phyloP scores from a whole-genome alignment of 2,113 vertebrate genomes.

The Pangasianodon hypophthalmus region DNA sequence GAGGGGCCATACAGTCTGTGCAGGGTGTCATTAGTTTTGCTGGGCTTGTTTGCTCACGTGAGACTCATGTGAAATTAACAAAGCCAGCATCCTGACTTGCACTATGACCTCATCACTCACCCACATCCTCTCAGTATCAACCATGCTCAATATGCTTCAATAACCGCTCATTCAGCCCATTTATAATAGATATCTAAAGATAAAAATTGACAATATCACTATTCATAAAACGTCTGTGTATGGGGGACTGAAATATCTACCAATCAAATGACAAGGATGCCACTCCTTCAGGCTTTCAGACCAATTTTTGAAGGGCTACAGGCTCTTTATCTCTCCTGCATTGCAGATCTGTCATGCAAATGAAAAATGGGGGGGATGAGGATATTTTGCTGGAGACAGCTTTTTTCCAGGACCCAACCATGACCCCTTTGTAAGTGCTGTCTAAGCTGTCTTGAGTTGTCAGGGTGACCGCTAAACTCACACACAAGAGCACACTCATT shows the following conservation, averaged over 20 bases:
- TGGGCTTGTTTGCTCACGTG: conserved; percentile 34
- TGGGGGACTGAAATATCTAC: not conserved
- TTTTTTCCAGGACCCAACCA: conserved; percentile 42
- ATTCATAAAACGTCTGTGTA: not conserved
- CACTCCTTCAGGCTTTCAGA: conserved; percentile 35
- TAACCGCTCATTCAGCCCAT: not conserved
- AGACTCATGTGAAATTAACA: conserved; percentile 39
- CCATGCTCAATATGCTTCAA: not conserved
- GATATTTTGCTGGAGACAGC: conserved; percentile 52
- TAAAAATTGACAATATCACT: conserved; percentile 8
- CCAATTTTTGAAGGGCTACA: not conserved
- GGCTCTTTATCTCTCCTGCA: conserved; percentile 39
- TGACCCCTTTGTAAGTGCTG: conserved; percentile 43
- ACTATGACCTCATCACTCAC: conserved; percentile 41
- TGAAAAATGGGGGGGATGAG: conserved; percentile 39
- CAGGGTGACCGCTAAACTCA: conserved; percentile 41
- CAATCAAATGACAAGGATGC: conserved; percentile 27
- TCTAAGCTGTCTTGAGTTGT: conserved; percentile 44
- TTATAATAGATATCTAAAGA: not conserved
- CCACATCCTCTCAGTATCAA: conserved; percentile 12
- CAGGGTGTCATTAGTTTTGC: conserved; percentile 40
- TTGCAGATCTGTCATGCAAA: conserved; percentile 55
- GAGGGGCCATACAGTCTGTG: conserved; percentile 28
- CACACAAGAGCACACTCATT: conserved; percentile 29
- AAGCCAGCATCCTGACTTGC: conserved; percentile 38